Percentiles rank a stretch among this genome's conserved stretches.
Conservation (phyloP, 2,113 vertebrate species). For the Laterallus jamaicensis region DNA sequence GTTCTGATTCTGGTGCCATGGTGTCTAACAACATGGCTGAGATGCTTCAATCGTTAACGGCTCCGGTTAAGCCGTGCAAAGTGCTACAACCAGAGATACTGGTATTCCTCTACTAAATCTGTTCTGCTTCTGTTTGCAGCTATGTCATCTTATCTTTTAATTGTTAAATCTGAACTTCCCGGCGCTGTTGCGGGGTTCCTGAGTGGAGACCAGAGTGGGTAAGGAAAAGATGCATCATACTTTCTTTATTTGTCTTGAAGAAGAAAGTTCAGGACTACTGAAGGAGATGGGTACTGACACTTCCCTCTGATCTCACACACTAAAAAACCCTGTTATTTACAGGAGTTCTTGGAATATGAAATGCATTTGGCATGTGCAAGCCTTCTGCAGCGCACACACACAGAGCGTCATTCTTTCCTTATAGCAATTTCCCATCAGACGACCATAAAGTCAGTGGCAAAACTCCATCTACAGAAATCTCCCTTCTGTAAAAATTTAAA, state of each 20-base stretch:
- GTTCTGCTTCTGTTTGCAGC: slow-evolving; percentile 78
- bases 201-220: slow-evolving; percentile 78
- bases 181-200: slow-evolving; percentile 83
- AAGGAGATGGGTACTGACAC: background rate
- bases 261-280: background rate
- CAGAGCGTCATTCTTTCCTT: background rate
- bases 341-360: background rate
- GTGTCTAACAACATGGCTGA: background rate
- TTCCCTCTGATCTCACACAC: background rate
- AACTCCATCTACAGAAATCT: slow-evolving; percentile 13
- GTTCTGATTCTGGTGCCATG: background rate
- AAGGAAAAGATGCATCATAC: slow-evolving; percentile 60
- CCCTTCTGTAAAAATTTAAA: slow-evolving; percentile 24
- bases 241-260: background rate
- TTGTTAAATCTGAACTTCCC: slow-evolving; percentile 94
- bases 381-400: background rate
- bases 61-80: background rate
- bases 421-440: background rate
- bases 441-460: slow-evolving; percentile 7
- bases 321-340: background rate
- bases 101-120: slow-evolving; percentile 51
- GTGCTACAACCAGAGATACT: background rate
- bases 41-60: background rate
- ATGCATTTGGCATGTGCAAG: background rate
- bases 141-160: slow-evolving; percentile 95